A percentile compares a stretch with the other conserved stretches of the same genome.
Evolutionary conservation across 2,888 invertebrate species (phyloP).

Genomic region (Lasioglossum villosulum): DNA sequence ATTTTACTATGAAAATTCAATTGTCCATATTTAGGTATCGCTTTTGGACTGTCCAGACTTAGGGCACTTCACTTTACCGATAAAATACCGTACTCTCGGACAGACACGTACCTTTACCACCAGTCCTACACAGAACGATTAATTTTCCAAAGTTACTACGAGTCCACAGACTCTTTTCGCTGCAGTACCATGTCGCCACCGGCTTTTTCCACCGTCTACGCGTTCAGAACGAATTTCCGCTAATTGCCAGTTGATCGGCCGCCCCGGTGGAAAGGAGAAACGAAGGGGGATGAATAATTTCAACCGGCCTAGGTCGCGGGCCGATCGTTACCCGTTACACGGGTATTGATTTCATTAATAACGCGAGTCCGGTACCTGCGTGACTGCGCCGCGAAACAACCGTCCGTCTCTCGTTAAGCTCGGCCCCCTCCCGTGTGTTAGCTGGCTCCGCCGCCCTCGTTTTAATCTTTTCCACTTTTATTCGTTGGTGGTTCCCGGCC

Average conservation of each 20-base stretch:
- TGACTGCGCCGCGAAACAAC: slow-evolving; percentile 53
- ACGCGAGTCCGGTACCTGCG: slow-evolving; percentile 47
- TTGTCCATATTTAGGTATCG: no score
- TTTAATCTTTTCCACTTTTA: slow-evolving; percentile 62
- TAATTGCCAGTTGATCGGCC: slow-evolving; percentile 43
- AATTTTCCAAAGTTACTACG: neutral
- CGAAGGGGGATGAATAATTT: slow-evolving; percentile 49
- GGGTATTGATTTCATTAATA: slow-evolving; percentile 69
- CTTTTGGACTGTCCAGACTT: no score
- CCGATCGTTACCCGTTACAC: slow-evolving; percentile 64
- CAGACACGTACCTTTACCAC: no score
- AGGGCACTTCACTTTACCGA: no score
- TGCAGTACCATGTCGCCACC: neutral
- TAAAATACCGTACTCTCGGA: no score
- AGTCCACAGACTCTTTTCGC: neutral
- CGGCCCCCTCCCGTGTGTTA: neutral
- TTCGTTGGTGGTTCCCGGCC: slow-evolving; percentile 27
- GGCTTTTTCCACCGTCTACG: neutral
- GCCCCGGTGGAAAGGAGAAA: neutral
- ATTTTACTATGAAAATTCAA: no score
- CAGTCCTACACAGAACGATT: no score
- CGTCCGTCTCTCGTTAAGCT: slow-evolving; percentile 68
- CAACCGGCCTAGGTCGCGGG: slow-evolving; percentile 44
- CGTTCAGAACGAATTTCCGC: slow-evolving; percentile 37
- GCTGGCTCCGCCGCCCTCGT: slow-evolving; percentile 13